Evolutionary conservation across 2,797 vertebrate genomes (phyloP).

Genomic region (Hypotaenidia okinawae): DNA sequence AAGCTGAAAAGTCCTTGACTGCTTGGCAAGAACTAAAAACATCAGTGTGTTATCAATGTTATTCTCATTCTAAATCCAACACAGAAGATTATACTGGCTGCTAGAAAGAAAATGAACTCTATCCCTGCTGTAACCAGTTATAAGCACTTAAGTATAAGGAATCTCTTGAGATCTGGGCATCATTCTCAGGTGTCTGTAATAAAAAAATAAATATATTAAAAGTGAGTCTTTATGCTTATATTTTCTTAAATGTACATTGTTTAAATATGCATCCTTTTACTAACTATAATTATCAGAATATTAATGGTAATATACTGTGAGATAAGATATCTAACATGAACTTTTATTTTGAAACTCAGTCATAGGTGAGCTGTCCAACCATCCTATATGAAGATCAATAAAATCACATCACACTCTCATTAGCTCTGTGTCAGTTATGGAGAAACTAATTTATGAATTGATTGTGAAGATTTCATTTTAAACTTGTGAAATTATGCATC

Average conservation of each 20-base stretch:
- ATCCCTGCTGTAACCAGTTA: too few relatives aligned
- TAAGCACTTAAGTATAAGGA: not conserved
- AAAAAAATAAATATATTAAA: not conserved
- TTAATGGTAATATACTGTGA: not conserved
- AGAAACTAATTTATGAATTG: not conserved
- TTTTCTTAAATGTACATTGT: not conserved
- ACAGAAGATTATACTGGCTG: too few relatives aligned
- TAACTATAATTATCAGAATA: not conserved
- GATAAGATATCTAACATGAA: not conserved
- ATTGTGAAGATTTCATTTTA: not conserved
- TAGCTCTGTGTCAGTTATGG: not conserved
- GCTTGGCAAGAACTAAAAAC: too few relatives aligned
- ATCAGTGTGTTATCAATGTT: too few relatives aligned
- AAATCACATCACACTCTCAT: not conserved
- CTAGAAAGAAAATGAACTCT: too few relatives aligned
- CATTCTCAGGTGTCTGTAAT: not conserved
- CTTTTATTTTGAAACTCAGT: not conserved
- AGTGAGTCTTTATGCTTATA: not conserved
- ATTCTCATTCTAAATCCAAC: too few relatives aligned
- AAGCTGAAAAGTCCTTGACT: too few relatives aligned
- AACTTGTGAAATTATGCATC: not conserved
- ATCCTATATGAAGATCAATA: not conserved
- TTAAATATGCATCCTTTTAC: not conserved
- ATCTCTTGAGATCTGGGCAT: not conserved
- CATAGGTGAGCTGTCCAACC: not conserved